phyloP scores from a whole-genome alignment of 23 tunicate genomes.

The Trididemnum nubilum region DNA sequence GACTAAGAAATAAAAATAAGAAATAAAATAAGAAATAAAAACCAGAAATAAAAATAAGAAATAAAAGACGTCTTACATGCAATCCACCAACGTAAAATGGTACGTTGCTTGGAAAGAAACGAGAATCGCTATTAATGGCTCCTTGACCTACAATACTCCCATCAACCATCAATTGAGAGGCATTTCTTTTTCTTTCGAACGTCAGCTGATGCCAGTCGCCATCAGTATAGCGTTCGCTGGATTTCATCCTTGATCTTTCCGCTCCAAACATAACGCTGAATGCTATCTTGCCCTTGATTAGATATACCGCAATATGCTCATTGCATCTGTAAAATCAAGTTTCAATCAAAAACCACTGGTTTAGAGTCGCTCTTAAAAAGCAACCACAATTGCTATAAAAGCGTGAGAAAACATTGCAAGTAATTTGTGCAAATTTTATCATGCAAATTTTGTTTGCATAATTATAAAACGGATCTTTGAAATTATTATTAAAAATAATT shows the following conservation, averaged over 20 bases:
- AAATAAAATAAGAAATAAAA: too few species aligned
- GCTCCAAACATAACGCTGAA: conserved; percentile 58
- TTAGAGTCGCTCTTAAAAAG: not conserved
- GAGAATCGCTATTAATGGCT: conserved; percentile 23
- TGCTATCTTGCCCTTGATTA: conserved; percentile 64
- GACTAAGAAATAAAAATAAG: too few species aligned
- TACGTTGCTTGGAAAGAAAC: conserved; percentile 48
- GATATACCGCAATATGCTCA: conserved; percentile 75
- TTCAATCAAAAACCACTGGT: too few species aligned
- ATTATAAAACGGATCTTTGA: too few species aligned
- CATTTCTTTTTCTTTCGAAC: conserved; percentile 60
- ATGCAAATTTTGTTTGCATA: too few species aligned
- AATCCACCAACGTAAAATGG: conserved; percentile 81
- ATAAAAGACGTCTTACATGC: conserved; percentile 74
- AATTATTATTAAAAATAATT: too few species aligned
- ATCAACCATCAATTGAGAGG: conserved; percentile 59
- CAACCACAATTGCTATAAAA: not conserved
- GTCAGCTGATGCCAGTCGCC: conserved; percentile 74
- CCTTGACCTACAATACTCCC: conserved; percentile 42
- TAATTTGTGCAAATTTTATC: not conserved
- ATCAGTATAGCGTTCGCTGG: conserved; percentile 39
- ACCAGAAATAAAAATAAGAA: too few species aligned
- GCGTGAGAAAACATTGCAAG: not conserved
- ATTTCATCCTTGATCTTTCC: conserved; percentile 43
- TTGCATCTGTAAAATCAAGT: conserved; percentile 43